Conservation (phyloP, 2,113 vertebrate genomes). For the Haemorhous mexicanus region DNA sequence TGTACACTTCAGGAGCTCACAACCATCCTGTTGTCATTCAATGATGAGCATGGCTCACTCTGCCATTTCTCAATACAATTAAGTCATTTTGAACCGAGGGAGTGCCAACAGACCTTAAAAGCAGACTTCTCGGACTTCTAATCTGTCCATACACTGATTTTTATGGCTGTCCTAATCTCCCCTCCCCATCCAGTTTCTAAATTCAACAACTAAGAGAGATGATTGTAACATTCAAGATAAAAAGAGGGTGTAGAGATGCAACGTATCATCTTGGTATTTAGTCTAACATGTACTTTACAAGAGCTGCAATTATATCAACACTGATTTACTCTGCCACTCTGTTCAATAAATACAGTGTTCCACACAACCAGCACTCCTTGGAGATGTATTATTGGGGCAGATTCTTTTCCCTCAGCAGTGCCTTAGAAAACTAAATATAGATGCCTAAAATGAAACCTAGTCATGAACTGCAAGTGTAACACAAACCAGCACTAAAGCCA, state of each 20-base stretch:
- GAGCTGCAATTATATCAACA: background rate
- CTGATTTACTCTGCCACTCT: background rate
- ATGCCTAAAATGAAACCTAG: background rate
- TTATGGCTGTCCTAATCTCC: background rate
- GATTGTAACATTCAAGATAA: background rate
- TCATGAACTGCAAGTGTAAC: background rate
- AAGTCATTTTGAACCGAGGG: background rate
- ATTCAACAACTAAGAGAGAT: background rate
- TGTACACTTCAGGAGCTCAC: background rate
- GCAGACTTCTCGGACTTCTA: background rate
- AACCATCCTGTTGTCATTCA: background rate
- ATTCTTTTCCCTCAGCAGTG: background rate
- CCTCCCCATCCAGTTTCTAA: background rate
- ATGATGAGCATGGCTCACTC: background rate
- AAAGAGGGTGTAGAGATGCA: background rate
- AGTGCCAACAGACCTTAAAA: background rate
- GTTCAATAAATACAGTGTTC: background rate
- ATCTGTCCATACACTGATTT: background rate
- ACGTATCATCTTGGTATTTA: background rate
- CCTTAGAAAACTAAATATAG: background rate
- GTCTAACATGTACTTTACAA: background rate
- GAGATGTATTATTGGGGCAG: background rate
- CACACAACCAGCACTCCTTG: background rate
- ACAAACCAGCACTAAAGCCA: background rate
- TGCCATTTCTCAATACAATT: background rate